Base-by-base conservation (phyloP, 2,797 vertebrate genomes). In the Hirundo rustica region DNA sequence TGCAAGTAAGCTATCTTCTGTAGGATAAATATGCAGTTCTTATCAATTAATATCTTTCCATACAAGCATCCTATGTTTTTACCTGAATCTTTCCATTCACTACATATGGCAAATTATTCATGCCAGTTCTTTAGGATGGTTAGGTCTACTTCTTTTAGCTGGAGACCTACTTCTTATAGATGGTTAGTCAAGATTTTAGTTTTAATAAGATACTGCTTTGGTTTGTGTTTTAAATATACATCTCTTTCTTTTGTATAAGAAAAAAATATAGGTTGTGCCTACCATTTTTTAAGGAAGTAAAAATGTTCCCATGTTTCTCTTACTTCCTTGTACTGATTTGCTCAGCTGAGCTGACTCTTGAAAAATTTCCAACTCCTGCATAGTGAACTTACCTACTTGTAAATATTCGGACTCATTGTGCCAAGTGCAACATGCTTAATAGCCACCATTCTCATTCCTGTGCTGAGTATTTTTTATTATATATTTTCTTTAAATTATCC, bases 1-100 rank as follows among this genome's bases (percentile, higher is more conserved):
- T 96, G 65, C 75, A 88, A 96, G 97, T 97, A 95, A 96, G 96
- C 8, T 20, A 3, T 21, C 57, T 77, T 50, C 9, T 30, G 11
- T 20, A 64, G 55, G 70, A 58, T 75, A 88, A 85, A 76, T 30
- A 72, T 0, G 2, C 14, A 50, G 9, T 70, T 84, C 44, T 54
- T 34, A 13, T 36, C 25, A 76, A 38, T 48, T 38, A 45, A 38
- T 61, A 18, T 32, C 16, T n/a, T 81, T 83, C 22, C 27, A 26
- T 45, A 4, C 18, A 71, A 32, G 21, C 34, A 57, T 30, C 29
- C 17, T 64, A 27, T 3, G 10, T 8, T 51, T 79, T 44, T 17
- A 66, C 9, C 13, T 27, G 27, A 64, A 45, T 67, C 30, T 10
- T 92, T 62, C 16, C 3, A 8, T 81, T 54, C 86, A 13, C 19